A percentile compares a stretch with the other conserved stretches of the same genome.
These are phyloP conservation scores for Scleropages formosus DNA, from an alignment of 2,797 vertebrate species.

Conservation along the genomic window DNA sequence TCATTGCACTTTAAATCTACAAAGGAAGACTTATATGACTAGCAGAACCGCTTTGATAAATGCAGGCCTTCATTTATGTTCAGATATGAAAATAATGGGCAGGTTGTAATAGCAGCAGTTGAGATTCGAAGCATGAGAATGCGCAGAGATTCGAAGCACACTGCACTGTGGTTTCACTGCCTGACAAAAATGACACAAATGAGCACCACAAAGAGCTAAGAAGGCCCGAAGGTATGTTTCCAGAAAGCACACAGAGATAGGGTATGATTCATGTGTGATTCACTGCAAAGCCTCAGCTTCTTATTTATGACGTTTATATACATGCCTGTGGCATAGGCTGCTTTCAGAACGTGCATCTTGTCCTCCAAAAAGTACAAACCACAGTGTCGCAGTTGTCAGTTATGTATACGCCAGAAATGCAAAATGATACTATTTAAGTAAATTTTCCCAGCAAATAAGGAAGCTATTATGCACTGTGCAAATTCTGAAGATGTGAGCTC, in stretches of 20 bases:
- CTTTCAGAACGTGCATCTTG: conserved; percentile 6
- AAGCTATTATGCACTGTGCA: not conserved
- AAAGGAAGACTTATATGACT: conserved; percentile 2
- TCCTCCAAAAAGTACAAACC: not conserved
- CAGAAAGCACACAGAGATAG: conserved; percentile 22
- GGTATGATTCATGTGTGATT: conserved; percentile 25
- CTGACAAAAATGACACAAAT: not conserved
- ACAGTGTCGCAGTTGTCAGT: not conserved
- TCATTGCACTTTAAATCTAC: not conserved
- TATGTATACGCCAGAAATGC: not conserved
- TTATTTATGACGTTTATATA: not conserved
- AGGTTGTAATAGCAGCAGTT: not conserved
- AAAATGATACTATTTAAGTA: not conserved
- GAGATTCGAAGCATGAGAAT: too few relatives aligned
- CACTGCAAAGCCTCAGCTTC: not conserved
- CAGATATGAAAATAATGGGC: not conserved
- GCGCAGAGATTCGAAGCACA: not conserved
- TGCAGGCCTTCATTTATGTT: not conserved
- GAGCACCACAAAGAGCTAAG: not conserved
- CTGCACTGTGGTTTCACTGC: conserved; percentile 8
- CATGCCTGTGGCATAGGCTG: not conserved
- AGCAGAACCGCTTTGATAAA: conserved; percentile 1
- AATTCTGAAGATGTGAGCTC: not conserved
- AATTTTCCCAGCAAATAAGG: not conserved
- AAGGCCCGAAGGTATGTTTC: conserved; percentile 10